Base-by-base conservation (phyloP, 1,140 invertebrate species). In the Teleopsis dalmanni region DNA sequence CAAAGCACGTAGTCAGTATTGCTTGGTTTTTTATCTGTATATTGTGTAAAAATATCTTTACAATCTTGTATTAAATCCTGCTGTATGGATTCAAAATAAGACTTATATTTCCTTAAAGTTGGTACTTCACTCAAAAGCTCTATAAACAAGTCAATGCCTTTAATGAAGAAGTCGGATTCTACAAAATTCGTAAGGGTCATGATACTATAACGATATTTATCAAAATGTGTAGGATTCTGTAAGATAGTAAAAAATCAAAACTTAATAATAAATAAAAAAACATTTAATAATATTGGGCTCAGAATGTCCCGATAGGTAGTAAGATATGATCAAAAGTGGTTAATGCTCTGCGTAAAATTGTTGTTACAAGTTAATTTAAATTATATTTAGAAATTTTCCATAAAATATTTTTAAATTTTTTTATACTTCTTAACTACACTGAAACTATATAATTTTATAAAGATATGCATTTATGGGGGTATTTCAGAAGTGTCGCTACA, bases 1-100 rank as follows among this genome's bases (percentile, higher is more conserved):
- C 38, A 52, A 14, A 57, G 44, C 29, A 52, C 50, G 31, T 57
- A 57, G 21, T 40, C 14, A 5, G 13, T 22, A 8, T 29, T 9
- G 3, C 1, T 21, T 4, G n/a, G 33, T 23, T 2, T 31, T 3
- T 33, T 22, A 4, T 47, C 34, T 3, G 9, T 19, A 22, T 47
- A 47, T 23, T 47, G 31, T 16, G 9, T 47, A 18, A 47, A 47
- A 2, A 34, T 22, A 9, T 13, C 34, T 2, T 23, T 35, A n/a
- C 31, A 33, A 13, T 26, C 21, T 11, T 18, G n/a, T 9, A 37
- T 22, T 7, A 35, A 0, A 7, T 25, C 14, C 3, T 25, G 1
- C 10, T 19, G 8, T 7, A 47, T 16, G 7, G 31, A 13, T 26
- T 47, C 8, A 4, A 47, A 9, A 21, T 23, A 19, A 2, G 31